Evolutionary conservation across 2,113 vertebrate genomes (phyloP).

Genomic region (Chaetodon auriga): DNA sequence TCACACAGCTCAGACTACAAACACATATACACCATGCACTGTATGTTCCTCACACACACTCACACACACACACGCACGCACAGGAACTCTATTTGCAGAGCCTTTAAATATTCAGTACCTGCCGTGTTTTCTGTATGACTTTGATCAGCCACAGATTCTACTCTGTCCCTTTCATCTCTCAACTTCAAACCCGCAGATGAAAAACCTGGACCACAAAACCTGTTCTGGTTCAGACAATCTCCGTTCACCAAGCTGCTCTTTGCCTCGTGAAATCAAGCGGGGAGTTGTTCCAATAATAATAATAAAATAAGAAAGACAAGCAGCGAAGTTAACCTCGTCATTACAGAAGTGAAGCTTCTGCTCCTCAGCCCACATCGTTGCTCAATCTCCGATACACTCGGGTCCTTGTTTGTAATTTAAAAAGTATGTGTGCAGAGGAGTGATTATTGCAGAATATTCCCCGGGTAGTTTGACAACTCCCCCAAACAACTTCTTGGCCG

Average conservation of each 20-base stretch:
- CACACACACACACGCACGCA: constrained; percentile 1
- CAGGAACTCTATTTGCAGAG: constrained; percentile 56
- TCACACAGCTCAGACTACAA: neutral
- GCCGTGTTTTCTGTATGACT: constrained; percentile 76
- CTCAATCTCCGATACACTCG: constrained; percentile 9
- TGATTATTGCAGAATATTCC: constrained; percentile 50
- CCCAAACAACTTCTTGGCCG: constrained; percentile 60
- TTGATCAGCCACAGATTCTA: constrained; percentile 81
- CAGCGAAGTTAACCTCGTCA: neutral
- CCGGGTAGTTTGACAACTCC: constrained; percentile 46
- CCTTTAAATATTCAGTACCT: constrained; percentile 81
- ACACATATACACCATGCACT: constrained; percentile 21
- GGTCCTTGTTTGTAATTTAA: constrained; percentile 35
- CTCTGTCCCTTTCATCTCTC: constrained; percentile 80
- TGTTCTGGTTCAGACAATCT: constrained; percentile 48
- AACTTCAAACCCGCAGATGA: constrained; percentile 75
- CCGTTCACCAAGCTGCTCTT: constrained; percentile 38
- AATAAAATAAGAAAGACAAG: neutral
- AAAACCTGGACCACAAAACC: constrained; percentile 67
- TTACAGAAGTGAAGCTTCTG: constrained; percentile 1
- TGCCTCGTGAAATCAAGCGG: constrained; percentile 10
- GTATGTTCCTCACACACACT: neutral
- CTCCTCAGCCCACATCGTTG: neutral
- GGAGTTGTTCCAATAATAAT: constrained; percentile 4
- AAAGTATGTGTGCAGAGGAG: constrained; percentile 36